Evolutionary conservation across 92 coral and sea anemone genomes (phyloP).

Genomic region (Zoanthus sansibaricus): DNA sequence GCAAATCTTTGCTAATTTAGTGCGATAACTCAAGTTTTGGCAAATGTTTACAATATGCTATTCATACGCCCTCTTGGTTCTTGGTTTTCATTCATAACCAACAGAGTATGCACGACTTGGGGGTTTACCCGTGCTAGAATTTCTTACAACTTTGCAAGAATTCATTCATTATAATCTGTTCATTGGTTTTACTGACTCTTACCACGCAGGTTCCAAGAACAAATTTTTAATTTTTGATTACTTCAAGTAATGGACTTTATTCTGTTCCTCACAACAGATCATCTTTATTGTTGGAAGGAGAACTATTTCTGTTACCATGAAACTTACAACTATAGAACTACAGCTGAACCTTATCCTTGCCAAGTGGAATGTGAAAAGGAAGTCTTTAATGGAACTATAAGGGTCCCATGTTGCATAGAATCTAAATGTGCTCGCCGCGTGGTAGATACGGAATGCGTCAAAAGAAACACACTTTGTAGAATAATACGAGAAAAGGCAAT

Average conservation of each 20-base stretch:
- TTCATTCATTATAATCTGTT: too few species aligned
- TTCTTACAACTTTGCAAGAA: too few species aligned
- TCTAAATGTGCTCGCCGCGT: slow-evolving; percentile 65
- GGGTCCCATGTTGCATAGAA: slow-evolving; percentile 67
- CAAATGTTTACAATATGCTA: too few species aligned
- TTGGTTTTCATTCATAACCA: too few species aligned
- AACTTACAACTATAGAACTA: slow-evolving; percentile 58
- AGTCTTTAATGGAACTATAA: slow-evolving; percentile 63
- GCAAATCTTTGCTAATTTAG: too few species aligned
- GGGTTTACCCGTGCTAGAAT: too few species aligned
- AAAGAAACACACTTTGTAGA: slow-evolving; percentile 67
- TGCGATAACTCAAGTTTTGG: too few species aligned
- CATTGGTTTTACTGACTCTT: too few species aligned
- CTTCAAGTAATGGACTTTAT: not conserved
- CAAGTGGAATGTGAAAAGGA: slow-evolving; percentile 69
- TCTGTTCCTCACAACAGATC: not conserved
- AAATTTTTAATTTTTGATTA: too few species aligned
- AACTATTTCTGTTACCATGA: slow-evolving; percentile 48
- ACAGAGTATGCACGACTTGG: too few species aligned
- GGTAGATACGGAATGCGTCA: slow-evolving; percentile 62
- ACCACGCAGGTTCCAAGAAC: too few species aligned
- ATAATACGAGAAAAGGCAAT: slow-evolving; percentile 61
- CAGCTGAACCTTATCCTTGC: slow-evolving; percentile 60
- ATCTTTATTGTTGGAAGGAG: slow-evolving; percentile 52
- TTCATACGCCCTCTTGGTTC: too few species aligned